Base-by-base conservation (phyloP, 2,797 vertebrate genomes). In the Anguilla obscura region DNA sequence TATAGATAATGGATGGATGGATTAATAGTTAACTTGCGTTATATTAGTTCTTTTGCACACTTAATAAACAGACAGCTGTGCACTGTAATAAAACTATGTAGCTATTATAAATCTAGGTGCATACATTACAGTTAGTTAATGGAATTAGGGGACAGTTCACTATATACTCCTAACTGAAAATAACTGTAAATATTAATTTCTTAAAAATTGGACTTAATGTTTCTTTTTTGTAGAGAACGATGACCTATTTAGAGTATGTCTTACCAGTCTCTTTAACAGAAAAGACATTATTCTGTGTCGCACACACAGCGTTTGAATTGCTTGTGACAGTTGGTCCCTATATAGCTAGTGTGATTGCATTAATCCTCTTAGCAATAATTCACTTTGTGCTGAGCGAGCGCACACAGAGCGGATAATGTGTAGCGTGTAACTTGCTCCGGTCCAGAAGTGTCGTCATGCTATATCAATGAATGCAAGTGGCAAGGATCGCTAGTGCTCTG, bases 281-380 rank as follows among this genome's bases (percentile, higher is more conserved):
- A 40, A 79, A 79, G 1, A 24, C 71, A 33, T 36, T 27, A 8
- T 30, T 8, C 66, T 27, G 27, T 69, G 0, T 69, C 27, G 1
- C 5, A 33, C 74, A 76, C 4, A 21, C 18, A 80, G 36, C 40
- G n/a, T 27, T 48, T 82, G 79, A 82, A 48, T 48, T 82, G 79
- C 6, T 50, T 82, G 36, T 80, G 79, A 50, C 40, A 82, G 18
- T n/a, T 50, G 1, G 40, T 82, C 45, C 79, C 40, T 82, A 82
- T 82, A 50, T 48, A 82, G 79, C 45, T 1, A n/a, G 79, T 50
- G 21, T n/a, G 45, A 48, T 50, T 7, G 79, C 8, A 82, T 82
- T 82, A 82, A 82, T 45, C 79, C 79, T 82, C 79, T 69, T 82
- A 82, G 1, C 79, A 50, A 2, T 50, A 50, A 82, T 82, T 9